A percentile compares a stretch with the other conserved stretches of the same genome.
Evolutionary conservation across 2,113 vertebrate genomes (phyloP).

Genomic region (Sphaerodactylus townsendi): DNA sequence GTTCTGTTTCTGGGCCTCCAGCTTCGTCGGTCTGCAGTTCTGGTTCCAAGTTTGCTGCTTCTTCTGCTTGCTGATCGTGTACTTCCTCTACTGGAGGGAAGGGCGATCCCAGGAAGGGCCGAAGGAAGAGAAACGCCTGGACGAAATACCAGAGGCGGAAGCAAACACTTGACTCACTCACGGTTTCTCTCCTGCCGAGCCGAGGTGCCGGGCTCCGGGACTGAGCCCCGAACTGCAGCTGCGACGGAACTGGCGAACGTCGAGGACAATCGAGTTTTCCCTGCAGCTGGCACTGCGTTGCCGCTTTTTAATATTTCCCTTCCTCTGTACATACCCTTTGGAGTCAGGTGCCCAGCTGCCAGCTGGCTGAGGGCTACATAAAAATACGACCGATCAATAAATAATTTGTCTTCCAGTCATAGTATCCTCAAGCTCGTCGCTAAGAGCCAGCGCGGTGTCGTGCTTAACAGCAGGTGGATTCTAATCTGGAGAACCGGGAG

Average conservation of each 20-base stretch:
- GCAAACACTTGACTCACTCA: conserved; percentile 31
- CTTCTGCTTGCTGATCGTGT: conserved; percentile 72
- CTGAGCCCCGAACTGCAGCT: neutral
- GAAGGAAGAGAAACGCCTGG: conserved; percentile 23
- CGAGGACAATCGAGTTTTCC: rapidly evolving
- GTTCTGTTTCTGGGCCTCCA: conserved; percentile 33
- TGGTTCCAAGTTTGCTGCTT: conserved; percentile 77
- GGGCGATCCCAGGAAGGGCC: neutral
- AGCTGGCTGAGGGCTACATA: neutral
- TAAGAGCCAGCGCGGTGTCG: too few relatives aligned
- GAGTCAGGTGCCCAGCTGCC: neutral
- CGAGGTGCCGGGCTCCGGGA: rapidly evolving
- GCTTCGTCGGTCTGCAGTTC: conserved; percentile 82
- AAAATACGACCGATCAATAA: neutral
- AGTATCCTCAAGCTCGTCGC: neutral
- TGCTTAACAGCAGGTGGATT: too few relatives aligned
- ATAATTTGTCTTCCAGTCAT: neutral
- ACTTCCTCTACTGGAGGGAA: conserved; percentile 67
- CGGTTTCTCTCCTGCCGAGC: rapidly evolving
- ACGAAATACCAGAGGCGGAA: conserved; percentile 38
- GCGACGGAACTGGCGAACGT: neutral
- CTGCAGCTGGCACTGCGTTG: neutral
- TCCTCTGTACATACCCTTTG: rapidly evolving
- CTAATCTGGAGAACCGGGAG: too few relatives aligned
- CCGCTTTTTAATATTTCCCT: rapidly evolving